Evolutionary conservation across 2,113 vertebrate species (phyloP).

Genomic region (Tetraodon nigroviridis): DNA sequence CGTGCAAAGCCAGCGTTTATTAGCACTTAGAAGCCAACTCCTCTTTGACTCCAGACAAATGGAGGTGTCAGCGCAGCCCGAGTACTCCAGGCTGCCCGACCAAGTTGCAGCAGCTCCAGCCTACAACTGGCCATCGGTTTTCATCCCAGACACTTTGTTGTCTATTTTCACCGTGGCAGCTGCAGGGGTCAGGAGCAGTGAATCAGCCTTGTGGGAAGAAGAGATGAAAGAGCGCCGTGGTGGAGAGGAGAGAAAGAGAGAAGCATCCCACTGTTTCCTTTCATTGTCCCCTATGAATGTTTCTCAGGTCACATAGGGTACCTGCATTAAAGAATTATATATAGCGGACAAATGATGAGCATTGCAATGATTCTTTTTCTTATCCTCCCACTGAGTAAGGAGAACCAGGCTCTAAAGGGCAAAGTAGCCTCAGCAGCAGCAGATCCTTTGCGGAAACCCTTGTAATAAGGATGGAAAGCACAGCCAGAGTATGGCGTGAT

Average conservation of each 20-base stretch:
- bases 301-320: slow-evolving; percentile 46
- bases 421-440: slow-evolving; percentile 30
- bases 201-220: slow-evolving; percentile 67
- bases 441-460: slow-evolving; percentile 24
- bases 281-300: slow-evolving; percentile 59
- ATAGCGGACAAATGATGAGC: slow-evolving; percentile 54
- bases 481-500: slow-evolving; percentile 19
- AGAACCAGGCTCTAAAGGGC: slow-evolving; percentile 32
- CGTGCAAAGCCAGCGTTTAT: background rate
- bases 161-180: slow-evolving; percentile 61
- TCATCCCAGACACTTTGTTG: slow-evolving; percentile 67
- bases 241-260: slow-evolving; percentile 36
- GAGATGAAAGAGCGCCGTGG: slow-evolving; percentile 54
- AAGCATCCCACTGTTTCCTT: slow-evolving; percentile 58
- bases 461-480: slow-evolving; percentile 27
- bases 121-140: slow-evolving; percentile 44
- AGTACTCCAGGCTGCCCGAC: slow-evolving; percentile 17
- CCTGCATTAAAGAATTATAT: slow-evolving; percentile 44
- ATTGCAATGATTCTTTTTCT: slow-evolving; percentile 25
- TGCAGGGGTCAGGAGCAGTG: slow-evolving; percentile 60
- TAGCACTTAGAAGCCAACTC: background rate
- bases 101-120: slow-evolving; percentile 35
- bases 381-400: slow-evolving; percentile 44
- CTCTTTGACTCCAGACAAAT: slow-evolving; percentile 17
- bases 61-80: slow-evolving; percentile 26